phyloP scores from a whole-genome alignment of 2,888 invertebrate species.

The Artemia sinica region DNA sequence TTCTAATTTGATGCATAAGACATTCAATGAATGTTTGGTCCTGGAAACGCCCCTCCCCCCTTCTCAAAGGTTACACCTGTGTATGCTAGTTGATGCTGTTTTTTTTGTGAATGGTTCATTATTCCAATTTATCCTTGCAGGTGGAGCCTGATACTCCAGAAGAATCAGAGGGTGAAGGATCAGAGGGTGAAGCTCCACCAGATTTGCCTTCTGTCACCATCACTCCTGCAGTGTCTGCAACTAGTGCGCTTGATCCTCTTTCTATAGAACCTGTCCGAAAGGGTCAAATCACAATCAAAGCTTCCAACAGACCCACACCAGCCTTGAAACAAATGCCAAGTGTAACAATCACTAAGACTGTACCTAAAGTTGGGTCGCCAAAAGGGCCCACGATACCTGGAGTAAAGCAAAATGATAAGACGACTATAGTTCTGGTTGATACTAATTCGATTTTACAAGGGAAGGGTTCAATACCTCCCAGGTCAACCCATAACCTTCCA shows the following conservation, averaged over 20 bases:
- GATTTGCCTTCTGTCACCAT: constrained; percentile 7
- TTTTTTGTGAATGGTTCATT: too few relatives aligned
- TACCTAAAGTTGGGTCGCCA: not conserved
- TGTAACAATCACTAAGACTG: constrained; percentile 2
- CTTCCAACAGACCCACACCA: not conserved
- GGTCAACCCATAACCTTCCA: constrained; percentile 22
- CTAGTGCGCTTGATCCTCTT: not conserved
- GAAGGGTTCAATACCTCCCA: constrained; percentile 41
- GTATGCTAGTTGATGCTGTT: too few relatives aligned
- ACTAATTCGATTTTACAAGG: constrained; percentile 51
- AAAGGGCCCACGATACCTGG: too few relatives aligned
- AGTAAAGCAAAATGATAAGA: not conserved
- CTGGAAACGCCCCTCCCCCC: too few relatives aligned
- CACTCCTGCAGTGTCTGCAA: not conserved
- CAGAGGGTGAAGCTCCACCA: not conserved
- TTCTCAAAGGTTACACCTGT: too few relatives aligned
- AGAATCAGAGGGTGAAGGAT: not conserved
- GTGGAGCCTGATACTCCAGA: constrained; percentile 1
- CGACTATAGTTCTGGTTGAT: constrained; percentile 50
- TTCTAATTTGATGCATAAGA: too few relatives aligned
- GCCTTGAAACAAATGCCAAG: not conserved
- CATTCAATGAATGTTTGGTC: too few relatives aligned
- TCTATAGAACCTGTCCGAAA: constrained; percentile 2
- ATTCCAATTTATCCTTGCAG: not conserved
- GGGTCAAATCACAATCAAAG: not conserved